Conservation (phyloP, 2,113 vertebrate genomes). For the Hiodon tergisus region DNA sequence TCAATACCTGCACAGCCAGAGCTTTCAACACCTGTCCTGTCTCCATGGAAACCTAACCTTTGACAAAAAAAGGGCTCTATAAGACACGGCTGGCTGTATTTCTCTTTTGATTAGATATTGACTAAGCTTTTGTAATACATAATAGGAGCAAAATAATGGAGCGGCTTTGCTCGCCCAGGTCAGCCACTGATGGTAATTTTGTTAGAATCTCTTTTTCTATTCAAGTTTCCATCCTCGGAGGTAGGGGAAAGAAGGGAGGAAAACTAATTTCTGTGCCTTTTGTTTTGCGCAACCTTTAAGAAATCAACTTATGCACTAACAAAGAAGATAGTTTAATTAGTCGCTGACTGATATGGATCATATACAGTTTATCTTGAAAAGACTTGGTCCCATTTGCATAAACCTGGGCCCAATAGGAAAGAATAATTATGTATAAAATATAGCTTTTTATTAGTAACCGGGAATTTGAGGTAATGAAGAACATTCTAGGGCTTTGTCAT, state of each 20-base stretch:
- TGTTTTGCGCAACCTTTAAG: constrained; percentile 8
- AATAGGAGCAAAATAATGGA: constrained; percentile 67
- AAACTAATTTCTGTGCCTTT: neutral
- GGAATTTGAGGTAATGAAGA: too few species aligned
- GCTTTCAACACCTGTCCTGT: constrained; percentile 63
- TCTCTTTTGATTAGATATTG: constrained; percentile 70
- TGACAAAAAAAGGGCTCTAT: constrained; percentile 66
- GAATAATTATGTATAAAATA: too few species aligned
- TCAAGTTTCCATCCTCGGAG: constrained; percentile 47
- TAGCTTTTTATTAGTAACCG: too few species aligned
- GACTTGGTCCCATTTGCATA: too few species aligned
- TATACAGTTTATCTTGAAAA: too few species aligned
- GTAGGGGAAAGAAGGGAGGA: neutral
- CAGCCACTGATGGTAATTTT: constrained; percentile 55
- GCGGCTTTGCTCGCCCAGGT: constrained; percentile 54
- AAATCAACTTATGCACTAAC: neutral
- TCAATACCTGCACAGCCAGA: constrained; percentile 57
- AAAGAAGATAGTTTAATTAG: neutral
- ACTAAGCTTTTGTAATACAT: constrained; percentile 74
- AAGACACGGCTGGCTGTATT: constrained; percentile 60
- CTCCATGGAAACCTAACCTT: constrained; percentile 65
- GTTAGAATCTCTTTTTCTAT: constrained; percentile 60
- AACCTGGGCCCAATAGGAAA: too few species aligned
- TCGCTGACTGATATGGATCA: too few species aligned
- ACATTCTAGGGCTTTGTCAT: too few species aligned